A percentile compares a stretch with the other conserved stretches of the same genome.
Evolutionary conservation across 2,797 vertebrate species (phyloP).

Genomic region (Fistularia tabacaria): DNA sequence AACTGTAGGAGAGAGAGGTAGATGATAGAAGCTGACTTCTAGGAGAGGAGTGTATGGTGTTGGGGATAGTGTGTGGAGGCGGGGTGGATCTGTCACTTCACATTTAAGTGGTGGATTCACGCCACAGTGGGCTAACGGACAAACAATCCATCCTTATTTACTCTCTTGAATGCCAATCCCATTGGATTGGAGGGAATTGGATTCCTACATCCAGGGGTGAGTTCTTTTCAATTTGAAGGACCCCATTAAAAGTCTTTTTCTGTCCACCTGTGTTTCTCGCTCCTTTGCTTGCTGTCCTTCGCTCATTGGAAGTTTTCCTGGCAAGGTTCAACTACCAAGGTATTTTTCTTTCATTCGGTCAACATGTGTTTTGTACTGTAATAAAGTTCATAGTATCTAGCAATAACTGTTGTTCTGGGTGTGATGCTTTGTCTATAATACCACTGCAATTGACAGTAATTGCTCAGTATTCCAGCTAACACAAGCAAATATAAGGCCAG

Average conservation of each 20-base stretch:
- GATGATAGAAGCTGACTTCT: conserved; percentile 16
- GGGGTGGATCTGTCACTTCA: conserved; percentile 66
- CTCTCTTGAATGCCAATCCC: conserved; percentile 68
- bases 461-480: too few relatives aligned
- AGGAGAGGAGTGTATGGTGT: conserved; percentile 1
- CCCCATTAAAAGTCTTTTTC: conserved; percentile 63
- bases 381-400: too few relatives aligned
- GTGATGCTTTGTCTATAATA: too few relatives aligned
- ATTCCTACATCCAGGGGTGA: conserved; percentile 67
- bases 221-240: conserved; percentile 69
- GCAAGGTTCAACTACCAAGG: conserved; percentile 1
- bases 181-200: conserved; percentile 67
- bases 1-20: conserved; percentile 19
- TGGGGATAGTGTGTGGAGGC: too few relatives aligned
- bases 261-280: conserved; percentile 34
- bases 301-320: conserved; percentile 26
- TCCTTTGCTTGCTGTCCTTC: conserved; percentile 18
- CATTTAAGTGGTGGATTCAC: conserved; percentile 66
- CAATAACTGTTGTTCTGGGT: too few relatives aligned
- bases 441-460: too few relatives aligned
- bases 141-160: conserved; percentile 78
- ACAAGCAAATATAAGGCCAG: too few relatives aligned
- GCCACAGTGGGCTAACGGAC: conserved; percentile 63
- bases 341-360: neutral
- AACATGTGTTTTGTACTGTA: too few relatives aligned